Percentiles rank a stretch among this genome's conserved stretches.
Conservation (phyloP, 2,888 invertebrate species). For the Keiferia lycopersicella region DNA sequence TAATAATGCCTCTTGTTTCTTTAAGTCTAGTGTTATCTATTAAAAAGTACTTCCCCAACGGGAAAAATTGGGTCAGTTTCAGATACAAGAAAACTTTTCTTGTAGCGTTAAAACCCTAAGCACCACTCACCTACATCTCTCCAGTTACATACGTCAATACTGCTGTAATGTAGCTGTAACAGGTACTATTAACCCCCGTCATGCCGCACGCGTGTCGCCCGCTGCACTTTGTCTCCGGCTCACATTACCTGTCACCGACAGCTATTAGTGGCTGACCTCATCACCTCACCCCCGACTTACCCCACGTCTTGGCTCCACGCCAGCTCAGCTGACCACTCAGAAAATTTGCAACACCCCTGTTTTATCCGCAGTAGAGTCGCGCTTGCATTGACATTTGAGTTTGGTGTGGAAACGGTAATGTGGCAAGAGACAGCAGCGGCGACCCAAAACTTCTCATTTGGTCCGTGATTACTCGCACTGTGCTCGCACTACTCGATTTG, state of each 20-base stretch:
- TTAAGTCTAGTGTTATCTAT: too few relatives aligned
- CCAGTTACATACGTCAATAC: constrained; percentile 14
- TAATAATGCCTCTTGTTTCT: too few relatives aligned
- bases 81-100: too few relatives aligned
- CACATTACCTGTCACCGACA: constrained; percentile 75
- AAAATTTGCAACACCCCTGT: constrained; percentile 38
- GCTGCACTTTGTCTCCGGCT: constrained; percentile 77
- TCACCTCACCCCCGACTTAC: constrained; percentile 72
- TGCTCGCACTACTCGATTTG: constrained; percentile 59
- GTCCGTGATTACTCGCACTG: constrained; percentile 67
- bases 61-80: too few relatives aligned
- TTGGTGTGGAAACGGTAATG: constrained; percentile 30
- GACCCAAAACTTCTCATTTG: constrained; percentile 77
- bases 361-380: constrained; percentile 44
- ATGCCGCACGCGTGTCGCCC: constrained; percentile 44
- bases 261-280: constrained; percentile 76
- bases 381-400: constrained; percentile 40
- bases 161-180: constrained; percentile 20
- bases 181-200: constrained; percentile 52
- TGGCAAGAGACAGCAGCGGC: constrained; percentile 42
- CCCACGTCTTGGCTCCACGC: constrained; percentile 56
- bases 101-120: background rate
- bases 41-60: too few relatives aligned
- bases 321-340: constrained; percentile 49
- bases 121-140: background rate